Percentiles rank a stretch among this genome's conserved stretches.
phyloP scores from a whole-genome alignment of 2,888 invertebrate genomes.

The Drosophila cognata region DNA sequence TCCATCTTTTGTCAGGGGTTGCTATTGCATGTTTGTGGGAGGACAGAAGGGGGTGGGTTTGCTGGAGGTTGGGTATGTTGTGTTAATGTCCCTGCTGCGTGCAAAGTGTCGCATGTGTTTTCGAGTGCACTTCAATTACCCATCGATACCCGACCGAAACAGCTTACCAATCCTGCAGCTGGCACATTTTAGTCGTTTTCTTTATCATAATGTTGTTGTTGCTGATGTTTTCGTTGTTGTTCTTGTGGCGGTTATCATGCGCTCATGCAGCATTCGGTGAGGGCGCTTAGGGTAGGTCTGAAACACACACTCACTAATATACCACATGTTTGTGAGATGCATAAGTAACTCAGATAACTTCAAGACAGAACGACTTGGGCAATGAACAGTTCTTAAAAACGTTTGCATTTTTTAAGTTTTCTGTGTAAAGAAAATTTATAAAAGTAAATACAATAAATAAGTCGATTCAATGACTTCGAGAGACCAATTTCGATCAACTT shows the following conservation, averaged over 20 bases:
- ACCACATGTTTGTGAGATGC: neutral
- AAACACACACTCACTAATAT: constrained; percentile 3
- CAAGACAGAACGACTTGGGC: neutral
- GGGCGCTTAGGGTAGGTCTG: constrained; percentile 51
- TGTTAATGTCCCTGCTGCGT: constrained; percentile 25
- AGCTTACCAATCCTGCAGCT: constrained; percentile 40
- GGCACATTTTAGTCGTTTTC: constrained; percentile 34
- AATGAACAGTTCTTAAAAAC: neutral
- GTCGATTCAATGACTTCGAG: neutral
- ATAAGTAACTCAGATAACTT: neutral
- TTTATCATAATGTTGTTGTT: constrained; percentile 28
- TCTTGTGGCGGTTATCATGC: constrained; percentile 61
- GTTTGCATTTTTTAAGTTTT: neutral
- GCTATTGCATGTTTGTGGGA: neutral
- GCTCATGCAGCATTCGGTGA: constrained; percentile 42
- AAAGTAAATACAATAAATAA: neutral
- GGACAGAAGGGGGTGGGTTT: neutral
- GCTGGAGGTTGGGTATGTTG: constrained; percentile 28
- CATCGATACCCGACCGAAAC: constrained; percentile 20
- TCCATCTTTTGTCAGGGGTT: constrained; percentile 17
- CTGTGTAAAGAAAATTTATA: neutral
- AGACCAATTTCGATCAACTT: neutral
- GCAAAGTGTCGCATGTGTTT: constrained; percentile 79
- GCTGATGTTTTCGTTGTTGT: constrained; percentile 2
- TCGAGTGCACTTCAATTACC: constrained; percentile 81